A percentile compares a stretch with the other conserved stretches of the same genome.
phyloP scores from a whole-genome alignment of 2,888 invertebrate species.

The Amphipyra tragopoginis region DNA sequence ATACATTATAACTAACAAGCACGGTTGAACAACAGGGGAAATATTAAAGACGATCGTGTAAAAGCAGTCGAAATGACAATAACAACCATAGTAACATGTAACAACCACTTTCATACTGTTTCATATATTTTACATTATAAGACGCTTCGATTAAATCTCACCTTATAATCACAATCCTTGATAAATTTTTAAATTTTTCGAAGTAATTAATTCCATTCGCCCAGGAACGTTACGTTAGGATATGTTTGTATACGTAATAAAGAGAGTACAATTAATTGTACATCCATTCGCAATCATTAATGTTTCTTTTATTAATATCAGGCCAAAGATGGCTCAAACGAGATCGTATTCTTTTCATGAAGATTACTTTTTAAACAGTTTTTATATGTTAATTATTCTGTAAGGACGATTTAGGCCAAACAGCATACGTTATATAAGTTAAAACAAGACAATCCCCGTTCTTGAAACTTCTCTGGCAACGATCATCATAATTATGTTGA shows the following conservation, averaged over 20 bases:
- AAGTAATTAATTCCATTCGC: constrained; percentile 3
- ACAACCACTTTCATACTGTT: constrained; percentile 74
- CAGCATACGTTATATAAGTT: neutral
- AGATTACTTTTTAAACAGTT: constrained; percentile 3
- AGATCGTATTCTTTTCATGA: too few species aligned
- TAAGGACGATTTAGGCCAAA: constrained; percentile 32
- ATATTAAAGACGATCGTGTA: constrained; percentile 70
- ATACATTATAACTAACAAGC: constrained; percentile 66
- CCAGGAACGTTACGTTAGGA: constrained; percentile 9
- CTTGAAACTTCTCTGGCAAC: neutral
- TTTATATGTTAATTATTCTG: constrained; percentile 6
- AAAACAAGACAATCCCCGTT: neutral
- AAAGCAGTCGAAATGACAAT: constrained; percentile 75
- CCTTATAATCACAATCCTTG: constrained; percentile 19
- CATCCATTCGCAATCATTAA: neutral
- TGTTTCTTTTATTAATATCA: neutral
- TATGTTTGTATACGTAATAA: constrained; percentile 16
- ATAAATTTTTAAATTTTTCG: constrained; percentile 9
- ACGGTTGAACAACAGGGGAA: constrained; percentile 69
- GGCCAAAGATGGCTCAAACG: neutral
- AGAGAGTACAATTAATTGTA: too few species aligned
- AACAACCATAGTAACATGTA: constrained; percentile 77
- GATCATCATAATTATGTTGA: neutral
- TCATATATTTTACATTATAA: constrained; percentile 46
- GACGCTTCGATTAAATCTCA: constrained; percentile 39